Evolutionary conservation across 2,113 vertebrate genomes (phyloP).

Genomic region (Pterocles orientalis): DNA sequence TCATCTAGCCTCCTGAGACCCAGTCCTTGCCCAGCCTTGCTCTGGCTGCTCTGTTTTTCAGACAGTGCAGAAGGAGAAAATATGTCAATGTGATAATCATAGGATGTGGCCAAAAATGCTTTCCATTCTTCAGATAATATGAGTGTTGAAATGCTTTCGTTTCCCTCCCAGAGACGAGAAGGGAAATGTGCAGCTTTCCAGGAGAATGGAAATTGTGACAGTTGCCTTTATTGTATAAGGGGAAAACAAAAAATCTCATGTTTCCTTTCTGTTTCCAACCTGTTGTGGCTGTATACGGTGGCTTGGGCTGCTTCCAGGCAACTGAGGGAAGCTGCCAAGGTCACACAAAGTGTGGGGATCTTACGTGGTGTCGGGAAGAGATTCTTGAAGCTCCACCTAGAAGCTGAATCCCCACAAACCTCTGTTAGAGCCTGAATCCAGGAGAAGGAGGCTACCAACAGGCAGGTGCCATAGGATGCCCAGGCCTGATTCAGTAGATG

Average conservation of each 20-base stretch:
- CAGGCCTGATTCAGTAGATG: neutral
- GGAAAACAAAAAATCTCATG: neutral
- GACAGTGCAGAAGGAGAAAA: neutral
- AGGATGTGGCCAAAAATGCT: neutral
- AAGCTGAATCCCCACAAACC: neutral
- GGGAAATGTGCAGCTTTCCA: neutral
- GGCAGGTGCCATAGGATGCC: neutral
- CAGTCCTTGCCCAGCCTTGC: neutral
- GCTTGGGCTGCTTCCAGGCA: neutral
- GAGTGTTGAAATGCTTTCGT: neutral
- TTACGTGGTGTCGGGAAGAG: neutral
- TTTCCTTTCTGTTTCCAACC: neutral
- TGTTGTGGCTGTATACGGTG: neutral
- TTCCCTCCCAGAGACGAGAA: neutral
- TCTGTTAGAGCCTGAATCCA: neutral
- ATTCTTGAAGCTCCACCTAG: neutral
- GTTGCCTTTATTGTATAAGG: neutral
- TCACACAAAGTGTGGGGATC: neutral
- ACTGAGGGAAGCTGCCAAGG: neutral
- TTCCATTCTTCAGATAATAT: neutral
- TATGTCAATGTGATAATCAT: fast-evolving
- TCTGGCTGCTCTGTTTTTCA: neutral
- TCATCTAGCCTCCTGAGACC: neutral
- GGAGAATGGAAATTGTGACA: neutral
- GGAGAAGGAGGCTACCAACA: neutral